Percentiles rank a stretch among this genome's conserved stretches.
Conservation (phyloP, 1,140 invertebrate species). For the Drosophila sp. region DNA sequence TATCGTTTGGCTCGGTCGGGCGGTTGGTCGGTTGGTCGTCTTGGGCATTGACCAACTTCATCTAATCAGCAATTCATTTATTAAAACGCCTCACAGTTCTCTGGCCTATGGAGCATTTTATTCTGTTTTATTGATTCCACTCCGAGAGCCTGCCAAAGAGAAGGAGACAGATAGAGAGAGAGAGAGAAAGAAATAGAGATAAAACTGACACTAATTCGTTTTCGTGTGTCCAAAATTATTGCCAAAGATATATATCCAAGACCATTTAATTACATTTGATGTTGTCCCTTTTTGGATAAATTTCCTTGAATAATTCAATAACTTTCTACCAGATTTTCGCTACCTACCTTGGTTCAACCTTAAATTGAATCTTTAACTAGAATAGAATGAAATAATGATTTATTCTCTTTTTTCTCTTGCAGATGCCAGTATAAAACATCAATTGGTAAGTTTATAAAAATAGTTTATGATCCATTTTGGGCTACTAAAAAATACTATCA, state of each 20-base stretch:
- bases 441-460: constrained; percentile 45
- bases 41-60: constrained; percentile 45
- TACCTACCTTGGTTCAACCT: background rate
- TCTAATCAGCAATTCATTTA: constrained; percentile 73
- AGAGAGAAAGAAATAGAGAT: background rate
- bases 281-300: constrained; percentile 16
- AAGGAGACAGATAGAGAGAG: background rate
- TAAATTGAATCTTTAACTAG: background rate
- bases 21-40: background rate
- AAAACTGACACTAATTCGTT: constrained; percentile 57
- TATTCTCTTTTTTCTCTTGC: background rate
- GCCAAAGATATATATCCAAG: constrained; percentile 49
- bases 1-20: constrained; percentile 5
- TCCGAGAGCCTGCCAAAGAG: background rate
- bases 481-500: constrained; percentile 34
- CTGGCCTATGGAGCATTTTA: constrained; percentile 39
- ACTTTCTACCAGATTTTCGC: background rate
- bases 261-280: constrained; percentile 51
- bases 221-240: constrained; percentile 47
- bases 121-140: constrained; percentile 63
- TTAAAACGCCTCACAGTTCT: constrained; percentile 53
- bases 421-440: constrained; percentile 3
- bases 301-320: constrained; percentile 14
- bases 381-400: background rate
- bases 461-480: constrained; percentile 1